phyloP scores from a whole-genome alignment of 2,797 vertebrate species.

The Darevskia nairensis region DNA sequence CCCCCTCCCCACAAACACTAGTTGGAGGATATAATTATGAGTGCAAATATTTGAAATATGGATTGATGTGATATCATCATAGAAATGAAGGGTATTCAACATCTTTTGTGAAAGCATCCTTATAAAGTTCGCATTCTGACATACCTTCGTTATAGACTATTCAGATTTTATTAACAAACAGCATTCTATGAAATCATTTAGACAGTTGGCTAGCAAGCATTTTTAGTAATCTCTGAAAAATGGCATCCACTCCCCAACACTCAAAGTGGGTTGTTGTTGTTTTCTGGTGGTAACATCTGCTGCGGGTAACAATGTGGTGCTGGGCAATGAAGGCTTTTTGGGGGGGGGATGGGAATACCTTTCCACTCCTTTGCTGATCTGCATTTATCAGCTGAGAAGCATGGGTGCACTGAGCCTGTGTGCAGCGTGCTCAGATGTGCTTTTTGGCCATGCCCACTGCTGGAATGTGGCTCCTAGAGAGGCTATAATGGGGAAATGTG shows the following conservation, averaged over 20 bases:
- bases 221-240: slow-evolving; percentile 2
- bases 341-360: too few species aligned
- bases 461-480: too few species aligned
- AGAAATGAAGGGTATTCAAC: background rate
- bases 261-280: too few species aligned
- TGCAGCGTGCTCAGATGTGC: too few species aligned
- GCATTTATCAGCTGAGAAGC: too few species aligned
- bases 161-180: slow-evolving; percentile 4
- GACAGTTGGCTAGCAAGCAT: background rate
- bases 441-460: too few species aligned
- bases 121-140: background rate
- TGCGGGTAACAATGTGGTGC: too few species aligned
- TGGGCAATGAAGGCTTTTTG: too few species aligned
- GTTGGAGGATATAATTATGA: background rate
- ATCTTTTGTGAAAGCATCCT: background rate
- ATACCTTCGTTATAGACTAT: background rate
- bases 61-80: background rate
- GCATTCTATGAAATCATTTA: background rate
- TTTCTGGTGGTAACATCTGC: too few species aligned
- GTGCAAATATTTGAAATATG: background rate
- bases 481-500: background rate
- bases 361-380: too few species aligned
- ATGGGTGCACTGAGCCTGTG: too few species aligned
- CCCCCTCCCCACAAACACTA: background rate
- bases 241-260: too few species aligned